phyloP scores from a whole-genome alignment of 1,140 invertebrate genomes.

The Drosophila tristis region DNA sequence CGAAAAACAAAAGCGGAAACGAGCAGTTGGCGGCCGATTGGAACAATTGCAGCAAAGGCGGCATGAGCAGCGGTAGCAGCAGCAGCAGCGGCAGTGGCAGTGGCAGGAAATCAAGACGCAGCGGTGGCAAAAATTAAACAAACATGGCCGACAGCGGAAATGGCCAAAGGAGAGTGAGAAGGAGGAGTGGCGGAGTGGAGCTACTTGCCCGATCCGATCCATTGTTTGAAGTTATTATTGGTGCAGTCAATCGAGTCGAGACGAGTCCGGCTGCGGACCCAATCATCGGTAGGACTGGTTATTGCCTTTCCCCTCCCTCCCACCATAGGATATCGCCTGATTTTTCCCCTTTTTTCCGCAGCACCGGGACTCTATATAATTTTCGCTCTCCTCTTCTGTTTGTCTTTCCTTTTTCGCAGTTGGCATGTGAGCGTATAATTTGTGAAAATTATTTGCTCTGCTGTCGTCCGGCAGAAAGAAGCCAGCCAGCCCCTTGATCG shows the following conservation, averaged over 20 bases:
- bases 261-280: slow-evolving; percentile 60
- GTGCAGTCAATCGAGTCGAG: slow-evolving; percentile 56
- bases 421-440: slow-evolving; percentile 81
- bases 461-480: slow-evolving; percentile 48
- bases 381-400: slow-evolving; percentile 52
- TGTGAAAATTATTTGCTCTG: slow-evolving; percentile 80
- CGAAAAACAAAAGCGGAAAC: slow-evolving; percentile 78
- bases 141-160: slow-evolving; percentile 58
- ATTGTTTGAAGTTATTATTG: slow-evolving; percentile 82
- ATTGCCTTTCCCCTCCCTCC: slow-evolving; percentile 56
- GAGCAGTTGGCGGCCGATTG: slow-evolving; percentile 78
- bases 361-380: slow-evolving; percentile 38
- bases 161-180: slow-evolving; percentile 13
- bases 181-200: slow-evolving; percentile 8
- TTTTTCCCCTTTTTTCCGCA: slow-evolving; percentile 25
- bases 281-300: slow-evolving; percentile 66
- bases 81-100: slow-evolving; percentile 18
- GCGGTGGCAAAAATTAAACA: slow-evolving; percentile 78
- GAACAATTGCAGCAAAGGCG: slow-evolving; percentile 65
- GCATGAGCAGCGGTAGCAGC: slow-evolving; percentile 8
- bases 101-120: slow-evolving; percentile 50
- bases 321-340: slow-evolving; percentile 59
- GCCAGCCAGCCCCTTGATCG: slow-evolving; percentile 19
- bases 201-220: slow-evolving; percentile 47
- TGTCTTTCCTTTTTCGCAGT: slow-evolving; percentile 61